These are phyloP conservation scores for Troides aeacus DNA, from an alignment of 2,888 invertebrate species.

Conservation along the genomic window DNA sequence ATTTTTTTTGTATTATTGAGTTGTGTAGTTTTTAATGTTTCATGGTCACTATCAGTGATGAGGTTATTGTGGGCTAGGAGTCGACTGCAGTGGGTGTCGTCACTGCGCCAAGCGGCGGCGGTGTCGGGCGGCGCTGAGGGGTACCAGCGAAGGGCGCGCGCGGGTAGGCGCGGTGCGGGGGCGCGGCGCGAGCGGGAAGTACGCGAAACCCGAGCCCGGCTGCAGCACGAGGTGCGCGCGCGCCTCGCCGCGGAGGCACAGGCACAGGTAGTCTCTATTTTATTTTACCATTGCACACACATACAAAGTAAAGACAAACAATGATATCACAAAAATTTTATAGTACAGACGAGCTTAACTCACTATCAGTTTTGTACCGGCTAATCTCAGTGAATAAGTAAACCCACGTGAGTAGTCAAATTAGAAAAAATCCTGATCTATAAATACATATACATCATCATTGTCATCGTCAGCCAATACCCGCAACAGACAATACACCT, in stretches of 20 bases:
- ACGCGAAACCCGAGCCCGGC: slow-evolving; percentile 80
- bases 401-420: no score
- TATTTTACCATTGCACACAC: not conserved
- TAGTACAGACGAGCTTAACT: no score
- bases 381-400: no score
- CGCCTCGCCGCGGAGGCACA: slow-evolving; percentile 80
- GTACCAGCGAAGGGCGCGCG: slow-evolving; percentile 82
- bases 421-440: no score
- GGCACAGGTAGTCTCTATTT: slow-evolving; percentile 57
- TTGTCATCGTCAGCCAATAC: no score
- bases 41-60: no score
- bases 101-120: slow-evolving; percentile 85
- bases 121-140: slow-evolving; percentile 85
- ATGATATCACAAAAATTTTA: no score
- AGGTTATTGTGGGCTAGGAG: slow-evolving; percentile 62
- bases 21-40: no score
- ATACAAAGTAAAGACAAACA: not conserved
- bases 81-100: slow-evolving; percentile 88
- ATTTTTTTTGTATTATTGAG: no score
- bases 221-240: slow-evolving; percentile 84
- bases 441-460: no score
- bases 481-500: no score
- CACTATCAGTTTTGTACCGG: no score
- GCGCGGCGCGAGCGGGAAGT: slow-evolving; percentile 78
- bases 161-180: slow-evolving; percentile 76